phyloP scores from a whole-genome alignment of 2,113 vertebrate species.

The Mungos mungo region DNA sequence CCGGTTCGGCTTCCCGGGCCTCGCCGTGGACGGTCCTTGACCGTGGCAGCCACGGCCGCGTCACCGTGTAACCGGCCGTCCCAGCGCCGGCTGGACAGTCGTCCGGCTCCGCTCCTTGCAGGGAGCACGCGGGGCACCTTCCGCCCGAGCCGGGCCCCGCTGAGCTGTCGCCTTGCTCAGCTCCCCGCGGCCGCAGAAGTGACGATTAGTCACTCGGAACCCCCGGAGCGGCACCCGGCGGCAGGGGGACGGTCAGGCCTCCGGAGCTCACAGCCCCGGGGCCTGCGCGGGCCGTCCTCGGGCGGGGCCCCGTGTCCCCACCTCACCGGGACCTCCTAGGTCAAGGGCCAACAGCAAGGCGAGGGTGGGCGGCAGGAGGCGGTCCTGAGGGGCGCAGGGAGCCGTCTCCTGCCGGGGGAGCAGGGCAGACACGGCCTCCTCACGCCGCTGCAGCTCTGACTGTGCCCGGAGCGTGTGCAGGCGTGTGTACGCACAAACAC shows the following conservation, averaged over 20 bases:
- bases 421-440: background rate
- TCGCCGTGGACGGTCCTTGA: accelerated
- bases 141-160: background rate
- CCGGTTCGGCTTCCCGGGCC: accelerated
- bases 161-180: background rate
- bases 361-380: background rate
- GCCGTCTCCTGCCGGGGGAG: accelerated
- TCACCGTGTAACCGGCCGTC: slow-evolving; percentile 22
- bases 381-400: background rate
- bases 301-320: accelerated
- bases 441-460: accelerated
- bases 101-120: background rate
- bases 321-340: background rate
- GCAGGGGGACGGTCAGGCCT: no score
- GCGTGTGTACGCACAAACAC: no score
- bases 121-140: background rate
- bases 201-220: background rate
- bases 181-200: background rate
- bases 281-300: accelerated
- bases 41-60: background rate
- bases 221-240: accelerated
- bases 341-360: background rate
- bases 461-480: background rate
- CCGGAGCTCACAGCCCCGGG: background rate
- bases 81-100: slow-evolving; percentile 26